Conservation (phyloP, 2,888 invertebrate species). For the Oscheius myriophilus region DNA sequence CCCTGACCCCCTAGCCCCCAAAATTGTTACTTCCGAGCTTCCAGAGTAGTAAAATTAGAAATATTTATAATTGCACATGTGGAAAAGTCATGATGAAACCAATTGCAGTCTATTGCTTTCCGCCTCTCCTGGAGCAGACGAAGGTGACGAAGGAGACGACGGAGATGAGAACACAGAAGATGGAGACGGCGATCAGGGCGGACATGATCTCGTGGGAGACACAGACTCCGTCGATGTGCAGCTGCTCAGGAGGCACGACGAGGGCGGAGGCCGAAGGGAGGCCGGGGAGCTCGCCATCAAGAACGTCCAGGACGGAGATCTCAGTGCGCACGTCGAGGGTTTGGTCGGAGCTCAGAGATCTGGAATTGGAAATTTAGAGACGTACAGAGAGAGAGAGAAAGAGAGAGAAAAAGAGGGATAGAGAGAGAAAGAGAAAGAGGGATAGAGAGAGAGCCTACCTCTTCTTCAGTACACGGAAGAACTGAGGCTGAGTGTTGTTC, state of each 20-base stretch:
- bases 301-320: constrained; percentile 65
- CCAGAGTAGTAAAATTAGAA: no score
- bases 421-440: no score
- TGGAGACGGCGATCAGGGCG: constrained; percentile 26
- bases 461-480: constrained; percentile 64
- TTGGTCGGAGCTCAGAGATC: constrained; percentile 46
- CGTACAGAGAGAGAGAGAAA: not conserved
- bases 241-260: constrained; percentile 13
- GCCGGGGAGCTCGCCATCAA: constrained; percentile 47
- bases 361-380: not conserved
- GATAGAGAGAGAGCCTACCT: constrained; percentile 13
- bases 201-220: constrained; percentile 32
- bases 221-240: constrained; percentile 31
- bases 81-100: no score
- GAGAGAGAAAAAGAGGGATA: not conserved
- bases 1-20: no score
- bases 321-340: constrained; percentile 68
- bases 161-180: constrained; percentile 6
- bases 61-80: no score
- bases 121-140: constrained; percentile 32
- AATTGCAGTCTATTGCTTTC: not conserved
- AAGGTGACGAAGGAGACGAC: constrained; percentile 31
- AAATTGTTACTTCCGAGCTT: no score
- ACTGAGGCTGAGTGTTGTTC: constrained; percentile 35
- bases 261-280: constrained; percentile 27